These are phyloP conservation scores for Peromyscus nudipes DNA, from an alignment of 2,797 vertebrate genomes.

Conservation along the genomic window DNA sequence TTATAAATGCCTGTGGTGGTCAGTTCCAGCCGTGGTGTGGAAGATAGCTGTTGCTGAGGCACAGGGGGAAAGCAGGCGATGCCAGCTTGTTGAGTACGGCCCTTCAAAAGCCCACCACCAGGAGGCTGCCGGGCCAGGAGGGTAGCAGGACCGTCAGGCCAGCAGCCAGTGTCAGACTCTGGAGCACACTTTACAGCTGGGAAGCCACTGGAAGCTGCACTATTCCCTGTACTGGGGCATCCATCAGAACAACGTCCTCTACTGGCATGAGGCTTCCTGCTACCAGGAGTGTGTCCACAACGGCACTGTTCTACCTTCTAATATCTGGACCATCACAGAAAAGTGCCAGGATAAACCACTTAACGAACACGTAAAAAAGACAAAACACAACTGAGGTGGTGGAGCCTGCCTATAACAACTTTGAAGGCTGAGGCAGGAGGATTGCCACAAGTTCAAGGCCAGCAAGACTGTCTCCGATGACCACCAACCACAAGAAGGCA, in stretches of 20 bases:
- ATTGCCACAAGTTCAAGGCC: too few species aligned
- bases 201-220: not conserved
- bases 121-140: not conserved
- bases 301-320: not conserved
- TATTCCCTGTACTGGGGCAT: not conserved
- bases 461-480: not conserved
- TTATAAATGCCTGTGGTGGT: not conserved
- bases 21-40: not conserved
- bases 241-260: conserved; percentile 47
- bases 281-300: not conserved
- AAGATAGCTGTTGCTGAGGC: too few species aligned
- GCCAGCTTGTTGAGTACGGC: not conserved
- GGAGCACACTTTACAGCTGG: not conserved
- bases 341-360: not conserved
- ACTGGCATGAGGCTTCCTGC: not conserved
- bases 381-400: not conserved
- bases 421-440: not conserved
- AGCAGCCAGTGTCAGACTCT: not conserved
- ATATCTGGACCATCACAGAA: not conserved
- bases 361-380: conserved; percentile 43
- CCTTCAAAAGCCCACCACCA: not conserved
- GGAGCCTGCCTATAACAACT: not conserved
- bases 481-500: not conserved
- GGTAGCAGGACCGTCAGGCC: not conserved
- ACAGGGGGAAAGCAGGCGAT: not conserved